Base-by-base conservation (phyloP, 2,797 vertebrate species). In the Hafferia zeledoni region DNA sequence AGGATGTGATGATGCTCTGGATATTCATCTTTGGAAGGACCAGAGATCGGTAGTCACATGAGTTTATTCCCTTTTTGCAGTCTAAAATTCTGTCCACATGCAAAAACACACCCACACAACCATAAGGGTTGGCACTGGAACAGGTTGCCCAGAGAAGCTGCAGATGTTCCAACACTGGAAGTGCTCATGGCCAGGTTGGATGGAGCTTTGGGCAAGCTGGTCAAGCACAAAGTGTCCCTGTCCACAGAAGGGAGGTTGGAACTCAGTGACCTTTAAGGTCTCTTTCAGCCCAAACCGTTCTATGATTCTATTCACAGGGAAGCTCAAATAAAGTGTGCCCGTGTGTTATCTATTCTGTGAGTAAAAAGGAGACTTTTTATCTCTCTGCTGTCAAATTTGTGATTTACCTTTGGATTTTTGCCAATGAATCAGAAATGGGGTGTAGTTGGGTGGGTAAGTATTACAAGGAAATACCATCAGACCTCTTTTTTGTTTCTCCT, bases 241-340 rank as follows among this genome's bases (percentile, higher is more conserved):
- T 25, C 37, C 9, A 10, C 16, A 9, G 30, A 13, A 35, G 59
- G 11, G 12, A 7, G 17, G 0, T 8, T 83, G 46, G 25, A 71
- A 11, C 14, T 64, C 22, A n/a, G 16, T 71, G 52, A 23, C 30
- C 8, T 52, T 59, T 71, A 33, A 77, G 10, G 6, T 52, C 10
- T 35, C 39, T 65, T 52, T 25, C 52, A 39, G 11, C n/a, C 50
- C 39, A 13, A 46, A 20, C 20, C 20, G 10, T 31, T 65, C 7
- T 35, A 12, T 46, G 18, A 53, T 41, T 41, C 22, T 41, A 0
- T 53, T 75, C 0, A 0, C 9, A 30, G 31, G 28, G 56, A 69
- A 77, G 47, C 67, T 72, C 6, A 43, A 7, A 35, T 11, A 55
- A 50, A 47, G 2, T 3, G 12, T 57, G 57, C 19, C 35, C 19